Percentiles rank a stretch among this genome's conserved stretches.
Evolutionary conservation across 2,797 vertebrate species (phyloP).

Genomic region (Hippoglossus hippoglossus): DNA sequence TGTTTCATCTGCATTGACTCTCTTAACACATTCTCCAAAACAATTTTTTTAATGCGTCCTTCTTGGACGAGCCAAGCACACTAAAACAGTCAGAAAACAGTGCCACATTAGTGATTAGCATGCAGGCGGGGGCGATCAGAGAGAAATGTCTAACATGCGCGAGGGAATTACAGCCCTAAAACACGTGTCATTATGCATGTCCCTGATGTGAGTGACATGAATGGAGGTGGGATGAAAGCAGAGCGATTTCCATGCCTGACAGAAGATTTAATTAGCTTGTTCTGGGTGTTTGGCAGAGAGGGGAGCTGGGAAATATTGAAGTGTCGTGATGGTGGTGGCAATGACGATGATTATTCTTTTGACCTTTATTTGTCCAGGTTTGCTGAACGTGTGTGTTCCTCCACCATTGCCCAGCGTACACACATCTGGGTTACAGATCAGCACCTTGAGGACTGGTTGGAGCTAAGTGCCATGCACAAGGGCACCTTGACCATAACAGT

Average conservation of each 20-base stretch:
- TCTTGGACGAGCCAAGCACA: constrained; percentile 6
- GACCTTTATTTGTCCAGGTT: constrained; percentile 61
- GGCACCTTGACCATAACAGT: constrained; percentile 56
- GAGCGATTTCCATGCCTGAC: constrained; percentile 65
- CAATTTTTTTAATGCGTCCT: constrained; percentile 14
- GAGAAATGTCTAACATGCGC: constrained; percentile 66
- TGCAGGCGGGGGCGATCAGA: constrained; percentile 47
- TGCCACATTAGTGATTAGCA: constrained; percentile 59
- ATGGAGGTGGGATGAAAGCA: constrained; percentile 55
- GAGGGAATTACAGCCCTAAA: constrained; percentile 65
- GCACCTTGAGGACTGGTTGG: constrained; percentile 22
- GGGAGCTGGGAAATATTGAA: constrained; percentile 27
- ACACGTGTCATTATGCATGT: constrained; percentile 70
- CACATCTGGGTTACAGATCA: constrained; percentile 40
- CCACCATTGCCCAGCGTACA: constrained; percentile 6
- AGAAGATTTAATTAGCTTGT: constrained; percentile 73
- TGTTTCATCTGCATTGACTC: constrained; percentile 40
- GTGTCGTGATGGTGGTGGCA: constrained; percentile 45
- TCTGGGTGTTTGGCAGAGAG: constrained; percentile 51
- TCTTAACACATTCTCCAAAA: constrained; percentile 16
- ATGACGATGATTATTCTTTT: constrained; percentile 55
- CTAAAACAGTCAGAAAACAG: constrained; percentile 29
- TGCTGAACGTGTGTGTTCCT: constrained; percentile 25
- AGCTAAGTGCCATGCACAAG: constrained; percentile 54
- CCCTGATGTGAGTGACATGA: constrained; percentile 60